A percentile compares a stretch with the other conserved stretches of the same genome.
Evolutionary conservation across 2,113 vertebrate species (phyloP).

Genomic region (Jaculus jaculus): DNA sequence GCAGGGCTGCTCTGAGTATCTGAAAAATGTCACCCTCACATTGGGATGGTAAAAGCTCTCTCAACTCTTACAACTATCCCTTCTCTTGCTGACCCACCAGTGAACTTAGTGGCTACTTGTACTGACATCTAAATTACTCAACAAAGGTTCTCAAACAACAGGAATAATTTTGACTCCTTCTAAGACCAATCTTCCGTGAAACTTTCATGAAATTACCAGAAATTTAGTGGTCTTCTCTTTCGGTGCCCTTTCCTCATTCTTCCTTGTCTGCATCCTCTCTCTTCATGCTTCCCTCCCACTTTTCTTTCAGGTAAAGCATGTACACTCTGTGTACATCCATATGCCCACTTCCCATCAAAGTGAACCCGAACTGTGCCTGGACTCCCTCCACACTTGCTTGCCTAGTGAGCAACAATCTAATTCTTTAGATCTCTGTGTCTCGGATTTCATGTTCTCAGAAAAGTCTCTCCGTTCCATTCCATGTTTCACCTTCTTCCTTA

Average conservation of each 20-base stretch:
- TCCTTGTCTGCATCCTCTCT: neutral
- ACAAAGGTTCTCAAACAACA: neutral
- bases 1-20: neutral
- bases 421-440: neutral
- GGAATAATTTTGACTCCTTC: neutral
- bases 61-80: no score
- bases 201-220: neutral
- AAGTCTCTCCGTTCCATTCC: rapidly evolving
- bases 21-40: neutral
- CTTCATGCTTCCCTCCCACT: neutral
- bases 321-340: no score
- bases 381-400: neutral
- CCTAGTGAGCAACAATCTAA: neutral
- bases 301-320: neutral
- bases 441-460: neutral
- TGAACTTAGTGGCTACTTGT: neutral
- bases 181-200: neutral
- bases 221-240: neutral
- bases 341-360: neutral
- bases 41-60: neutral
- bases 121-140: neutral
- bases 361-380: neutral
- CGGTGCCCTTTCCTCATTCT: neutral
- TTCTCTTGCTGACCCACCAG: neutral
- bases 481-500: neutral